A percentile compares a stretch with the other conserved stretches of the same genome.
Evolutionary conservation across 2,797 vertebrate species (phyloP).

Genomic region (Platalea minor): DNA sequence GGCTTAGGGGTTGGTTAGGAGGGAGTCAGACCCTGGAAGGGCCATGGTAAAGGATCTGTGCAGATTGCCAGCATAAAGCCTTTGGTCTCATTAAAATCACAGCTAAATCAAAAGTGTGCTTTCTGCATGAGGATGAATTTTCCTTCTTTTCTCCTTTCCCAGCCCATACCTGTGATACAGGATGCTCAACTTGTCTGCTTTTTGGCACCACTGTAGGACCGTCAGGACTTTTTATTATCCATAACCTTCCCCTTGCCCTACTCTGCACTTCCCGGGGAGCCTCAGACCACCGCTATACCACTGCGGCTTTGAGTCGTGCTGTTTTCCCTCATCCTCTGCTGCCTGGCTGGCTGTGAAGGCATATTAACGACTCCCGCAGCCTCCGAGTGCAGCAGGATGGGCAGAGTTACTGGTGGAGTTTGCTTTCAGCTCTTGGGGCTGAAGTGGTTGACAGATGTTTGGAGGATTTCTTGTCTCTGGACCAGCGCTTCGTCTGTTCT

Average conservation of each 20-base stretch:
- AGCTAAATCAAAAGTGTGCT: neutral
- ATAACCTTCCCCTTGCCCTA: neutral
- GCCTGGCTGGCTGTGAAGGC: neutral
- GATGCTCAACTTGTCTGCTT: neutral
- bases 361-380: neutral
- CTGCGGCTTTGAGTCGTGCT: neutral
- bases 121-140: neutral
- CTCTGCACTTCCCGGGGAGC: neutral
- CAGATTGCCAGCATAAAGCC: neutral
- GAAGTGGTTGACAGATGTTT: conserved; percentile 29
- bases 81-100: neutral
- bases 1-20: neutral
- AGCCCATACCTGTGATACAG: neutral
- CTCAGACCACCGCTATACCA: neutral
- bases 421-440: neutral
- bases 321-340: neutral
- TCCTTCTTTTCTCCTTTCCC: neutral
- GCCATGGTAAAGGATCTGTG: neutral
- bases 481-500: conserved; percentile 20
- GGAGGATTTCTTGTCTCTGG: conserved; percentile 41
- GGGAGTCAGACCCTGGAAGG: neutral
- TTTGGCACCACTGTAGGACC: neutral
- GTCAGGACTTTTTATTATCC: neutral
- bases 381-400: neutral
- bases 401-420: neutral